Conservation (phyloP, 2,888 invertebrate genomes). For the Morpho helenor region DNA sequence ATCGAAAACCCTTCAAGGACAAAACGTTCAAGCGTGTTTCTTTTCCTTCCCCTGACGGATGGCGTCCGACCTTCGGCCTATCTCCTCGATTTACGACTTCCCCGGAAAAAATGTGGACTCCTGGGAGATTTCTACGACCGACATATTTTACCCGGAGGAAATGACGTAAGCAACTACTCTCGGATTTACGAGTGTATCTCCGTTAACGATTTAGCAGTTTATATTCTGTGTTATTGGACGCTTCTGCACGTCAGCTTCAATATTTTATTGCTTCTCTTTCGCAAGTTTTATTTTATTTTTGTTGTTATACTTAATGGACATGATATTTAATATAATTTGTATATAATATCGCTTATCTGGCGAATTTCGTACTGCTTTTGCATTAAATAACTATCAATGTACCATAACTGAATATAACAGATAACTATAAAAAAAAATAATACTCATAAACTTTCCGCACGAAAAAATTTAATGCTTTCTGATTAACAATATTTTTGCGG, state of each 20-base stretch:
- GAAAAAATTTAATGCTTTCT: too few relatives aligned
- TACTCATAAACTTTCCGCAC: too few relatives aligned
- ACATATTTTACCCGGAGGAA: slow-evolving; percentile 62
- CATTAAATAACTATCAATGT: too few relatives aligned
- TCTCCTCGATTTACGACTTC: slow-evolving; percentile 45
- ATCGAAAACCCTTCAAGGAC: slow-evolving; percentile 20
- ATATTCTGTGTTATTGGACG: slow-evolving; percentile 4
- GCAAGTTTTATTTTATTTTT: neutral
- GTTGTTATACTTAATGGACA: too few relatives aligned
- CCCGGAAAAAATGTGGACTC: slow-evolving; percentile 54
- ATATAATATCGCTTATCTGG: too few relatives aligned
- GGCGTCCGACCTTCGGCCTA: slow-evolving; percentile 24
- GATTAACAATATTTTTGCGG: too few relatives aligned
- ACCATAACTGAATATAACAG: too few relatives aligned
- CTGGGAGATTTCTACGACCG: slow-evolving; percentile 55
- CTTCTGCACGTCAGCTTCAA: neutral
- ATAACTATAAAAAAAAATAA: too few relatives aligned
- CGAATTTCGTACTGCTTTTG: too few relatives aligned
- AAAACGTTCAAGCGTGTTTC: slow-evolving; percentile 15
- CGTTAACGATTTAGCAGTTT: slow-evolving; percentile 16
- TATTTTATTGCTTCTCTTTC: neutral
- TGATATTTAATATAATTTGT: too few relatives aligned
- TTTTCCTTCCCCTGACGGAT: slow-evolving; percentile 18
- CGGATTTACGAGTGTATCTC: slow-evolving; percentile 42
- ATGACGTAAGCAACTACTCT: slow-evolving; percentile 50